phyloP scores from a whole-genome alignment of 2,888 invertebrate genomes.

The Fragum fragum region DNA sequence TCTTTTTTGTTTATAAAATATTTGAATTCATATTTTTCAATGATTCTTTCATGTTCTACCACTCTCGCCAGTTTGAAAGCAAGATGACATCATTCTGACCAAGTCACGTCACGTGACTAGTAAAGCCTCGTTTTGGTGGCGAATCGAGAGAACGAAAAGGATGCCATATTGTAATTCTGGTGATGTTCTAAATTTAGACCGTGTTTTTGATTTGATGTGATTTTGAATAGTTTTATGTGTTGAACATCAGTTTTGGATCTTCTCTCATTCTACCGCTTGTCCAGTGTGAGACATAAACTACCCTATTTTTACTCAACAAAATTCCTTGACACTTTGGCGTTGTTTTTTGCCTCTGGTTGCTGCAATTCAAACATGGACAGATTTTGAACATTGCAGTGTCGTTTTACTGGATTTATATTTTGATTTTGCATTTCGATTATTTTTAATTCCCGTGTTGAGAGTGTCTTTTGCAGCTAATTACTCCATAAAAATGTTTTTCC shows the following conservation, averaged over 20 bases:
- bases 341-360: conserved; percentile 30
- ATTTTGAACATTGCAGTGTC: conserved; percentile 50
- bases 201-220: conserved; percentile 63
- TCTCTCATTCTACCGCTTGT: conserved; percentile 55
- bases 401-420: conserved; percentile 65
- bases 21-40: conserved; percentile 35
- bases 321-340: conserved; percentile 5
- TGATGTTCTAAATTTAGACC: conserved; percentile 64
- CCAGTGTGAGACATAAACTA: conserved; percentile 49
- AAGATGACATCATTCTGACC: conserved; percentile 24
- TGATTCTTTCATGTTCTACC: conserved; percentile 9
- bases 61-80: conserved; percentile 49
- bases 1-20: background rate
- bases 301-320: conserved; percentile 1
- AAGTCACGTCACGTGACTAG: conserved; percentile 54
- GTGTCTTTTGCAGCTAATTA: conserved; percentile 42
- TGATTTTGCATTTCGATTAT: conserved; percentile 62
- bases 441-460: conserved; percentile 68
- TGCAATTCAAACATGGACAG: conserved; percentile 6
- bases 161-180: conserved; percentile 46
- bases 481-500: conserved; percentile 24
- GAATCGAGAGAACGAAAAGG: conserved; percentile 44
- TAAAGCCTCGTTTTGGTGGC: conserved; percentile 49
- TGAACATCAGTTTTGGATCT: conserved; percentile 31
- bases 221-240: conserved; percentile 58